Evolutionary conservation across 2,113 vertebrate genomes (phyloP), one percentile per base, ranked within the genome.

Genomic region (Cyanoderma ruficeps): DNA sequence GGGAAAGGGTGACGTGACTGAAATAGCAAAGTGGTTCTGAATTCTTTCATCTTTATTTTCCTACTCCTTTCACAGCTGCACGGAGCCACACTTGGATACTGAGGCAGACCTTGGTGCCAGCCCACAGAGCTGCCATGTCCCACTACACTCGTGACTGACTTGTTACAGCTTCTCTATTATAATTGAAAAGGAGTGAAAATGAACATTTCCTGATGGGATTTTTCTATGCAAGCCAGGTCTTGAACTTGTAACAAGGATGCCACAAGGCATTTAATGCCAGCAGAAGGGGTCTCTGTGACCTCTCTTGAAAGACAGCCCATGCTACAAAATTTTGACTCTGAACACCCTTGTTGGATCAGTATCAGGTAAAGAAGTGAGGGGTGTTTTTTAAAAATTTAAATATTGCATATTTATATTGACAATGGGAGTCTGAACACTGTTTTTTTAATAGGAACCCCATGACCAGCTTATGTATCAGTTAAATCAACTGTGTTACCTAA

Each of bases 351-450:
- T n/a, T 83, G 83, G 56, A 83, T 64, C 1, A 2, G 18, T 56
- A 56, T 64, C 86, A 78, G 56, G 56, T 87, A 71, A 47, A 89
- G 41, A 94, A 56, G n/a, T 49, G 61, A 87, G 20, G 20, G 7
- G 31, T 74, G 83, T 10, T 77, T 65, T 80, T 75, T 60, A 21
- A 6, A n/a, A 28, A 70, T 89, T 90, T 89, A 92, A 94, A 96
- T 94, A 70, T 30, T 87, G 46, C 23, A 6, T 95, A 42, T 96
- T 96, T 93, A 78, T 87, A 68, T 83, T 92, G 93, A 92, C 88
- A 92, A 49, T 35, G 21, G 61, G 65, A 84, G 46, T 21, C 86
- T 75, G 60, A 93, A 83, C 69, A 87, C 15, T 65, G 72, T 74
- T 94, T 93, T 42, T 59, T 79, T 83, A 89, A 87, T 35, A 90